Percentiles rank a stretch among this genome's conserved stretches.
Conservation (phyloP, 2,888 invertebrate genomes). For the Drosophila barbarae region DNA sequence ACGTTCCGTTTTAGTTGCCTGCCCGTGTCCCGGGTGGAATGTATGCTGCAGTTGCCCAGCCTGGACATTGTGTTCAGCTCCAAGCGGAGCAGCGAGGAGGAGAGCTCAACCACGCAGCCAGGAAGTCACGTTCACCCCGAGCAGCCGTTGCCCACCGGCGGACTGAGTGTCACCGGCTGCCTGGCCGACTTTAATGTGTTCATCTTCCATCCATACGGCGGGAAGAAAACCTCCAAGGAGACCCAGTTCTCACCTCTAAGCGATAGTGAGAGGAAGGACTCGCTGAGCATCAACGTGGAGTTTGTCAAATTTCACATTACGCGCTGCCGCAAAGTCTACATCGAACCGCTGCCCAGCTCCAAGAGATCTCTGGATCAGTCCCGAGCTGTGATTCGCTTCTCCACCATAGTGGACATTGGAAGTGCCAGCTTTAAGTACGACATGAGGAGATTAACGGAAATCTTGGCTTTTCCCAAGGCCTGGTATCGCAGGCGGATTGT, state of each 20-base stretch:
- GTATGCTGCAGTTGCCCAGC: conserved; percentile 96
- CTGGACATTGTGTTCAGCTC: conserved; percentile 98
- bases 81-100: conserved; percentile 89
- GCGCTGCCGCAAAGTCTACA: conserved; percentile 92
- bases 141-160: conserved; percentile 77
- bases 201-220: conserved; percentile 98
- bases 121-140: conserved; percentile 57
- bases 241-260: conserved; percentile 93
- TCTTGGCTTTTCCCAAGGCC: conserved; percentile 98
- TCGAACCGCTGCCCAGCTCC: conserved; percentile 81
- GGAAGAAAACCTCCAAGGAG: conserved; percentile 89
- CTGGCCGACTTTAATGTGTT: conserved; percentile 98
- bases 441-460: conserved; percentile 97
- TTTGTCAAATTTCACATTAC: conserved; percentile 98
- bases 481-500: conserved; percentile 98
- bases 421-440: conserved; percentile 99
- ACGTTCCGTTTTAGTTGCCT: conserved; percentile 97
- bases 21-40: conserved; percentile 96
- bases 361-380: conserved; percentile 83
- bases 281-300: conserved; percentile 96
- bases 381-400: conserved; percentile 94
- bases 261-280: conserved; percentile 95
- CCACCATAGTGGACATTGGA: conserved; percentile 96
- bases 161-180: conserved; percentile 92
- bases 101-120: conserved; percentile 47